phyloP scores from a whole-genome alignment of 2,113 vertebrate genomes.

The Cyprinodon brontotheroides region DNA sequence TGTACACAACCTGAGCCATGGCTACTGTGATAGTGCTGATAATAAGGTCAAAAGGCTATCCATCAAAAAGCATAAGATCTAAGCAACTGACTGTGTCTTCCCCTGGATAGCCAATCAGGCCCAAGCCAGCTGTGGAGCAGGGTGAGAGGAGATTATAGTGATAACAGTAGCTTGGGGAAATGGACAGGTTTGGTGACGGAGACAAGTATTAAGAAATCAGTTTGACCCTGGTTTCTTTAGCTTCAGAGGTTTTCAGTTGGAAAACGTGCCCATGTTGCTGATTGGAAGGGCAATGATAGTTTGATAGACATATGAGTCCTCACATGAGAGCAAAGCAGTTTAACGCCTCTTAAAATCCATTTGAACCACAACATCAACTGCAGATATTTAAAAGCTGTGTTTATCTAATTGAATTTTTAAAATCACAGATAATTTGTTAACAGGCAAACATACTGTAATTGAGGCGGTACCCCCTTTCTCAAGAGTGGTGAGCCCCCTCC shows the following conservation, averaged over 20 bases:
- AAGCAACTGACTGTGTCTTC: background rate
- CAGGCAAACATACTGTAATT: too few relatives aligned
- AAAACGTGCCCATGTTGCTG: background rate
- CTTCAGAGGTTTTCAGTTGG: background rate
- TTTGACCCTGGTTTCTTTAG: background rate
- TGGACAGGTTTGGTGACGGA: slow-evolving; percentile 22
- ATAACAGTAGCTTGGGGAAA: slow-evolving; percentile 9
- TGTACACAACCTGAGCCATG: slow-evolving; percentile 14
- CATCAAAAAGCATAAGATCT: slow-evolving; percentile 48
- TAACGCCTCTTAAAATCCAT: background rate
- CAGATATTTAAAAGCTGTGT: slow-evolving; percentile 3
- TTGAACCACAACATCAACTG: background rate
- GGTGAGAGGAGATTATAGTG: slow-evolving; percentile 14
- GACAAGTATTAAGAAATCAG: slow-evolving; percentile 1
- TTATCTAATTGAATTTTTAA: slow-evolving; percentile 1
- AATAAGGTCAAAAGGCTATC: slow-evolving; percentile 55
- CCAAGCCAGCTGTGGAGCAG: slow-evolving; percentile 16
- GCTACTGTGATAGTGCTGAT: slow-evolving; percentile 21
- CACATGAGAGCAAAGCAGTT: background rate
- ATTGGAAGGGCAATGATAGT: background rate
- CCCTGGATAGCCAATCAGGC: slow-evolving; percentile 14
- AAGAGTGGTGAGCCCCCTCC: background rate
- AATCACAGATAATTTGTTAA: background rate
- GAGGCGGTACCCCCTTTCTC: too few relatives aligned
- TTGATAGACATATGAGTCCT: background rate